phyloP scores from a whole-genome alignment of 2,113 vertebrate genomes.

The Equus quagga region DNA sequence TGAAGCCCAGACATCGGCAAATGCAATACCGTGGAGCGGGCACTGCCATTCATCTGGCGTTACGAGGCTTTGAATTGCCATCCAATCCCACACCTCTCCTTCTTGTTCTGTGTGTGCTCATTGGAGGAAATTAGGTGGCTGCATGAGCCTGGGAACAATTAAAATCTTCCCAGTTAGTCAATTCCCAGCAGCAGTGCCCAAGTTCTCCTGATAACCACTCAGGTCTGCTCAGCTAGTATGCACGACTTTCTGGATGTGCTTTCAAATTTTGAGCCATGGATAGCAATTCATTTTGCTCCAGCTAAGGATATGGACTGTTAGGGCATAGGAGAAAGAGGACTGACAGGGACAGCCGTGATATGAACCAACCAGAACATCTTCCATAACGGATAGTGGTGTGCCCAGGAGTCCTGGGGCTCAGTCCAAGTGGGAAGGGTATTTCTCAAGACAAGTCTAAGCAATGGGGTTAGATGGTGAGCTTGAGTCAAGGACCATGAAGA shows the following conservation, averaged over 20 bases:
- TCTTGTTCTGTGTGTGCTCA: not conserved
- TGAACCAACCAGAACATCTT: not conserved
- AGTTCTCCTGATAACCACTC: not conserved
- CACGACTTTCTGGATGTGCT: not conserved
- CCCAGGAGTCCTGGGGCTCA: too few relatives aligned
- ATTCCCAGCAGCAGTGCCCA: not conserved
- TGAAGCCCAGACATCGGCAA: conserved; percentile 65
- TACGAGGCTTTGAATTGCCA: conserved; percentile 32
- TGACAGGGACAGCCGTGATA: not conserved
- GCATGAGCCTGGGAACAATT: conserved; percentile 25
- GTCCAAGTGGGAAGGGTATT: not conserved
- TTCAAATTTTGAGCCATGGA: not conserved
- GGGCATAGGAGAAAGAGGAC: not conserved
- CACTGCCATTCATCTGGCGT: conserved; percentile 11
- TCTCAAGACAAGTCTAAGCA: not conserved
- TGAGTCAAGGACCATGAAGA: not conserved
- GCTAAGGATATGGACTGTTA: not conserved
- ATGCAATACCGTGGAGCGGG: not conserved
- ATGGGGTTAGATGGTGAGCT: not conserved
- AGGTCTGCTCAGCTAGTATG: not conserved
- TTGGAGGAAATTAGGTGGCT: conserved; percentile 54
- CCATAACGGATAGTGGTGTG: not conserved
- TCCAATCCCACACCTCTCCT: not conserved
- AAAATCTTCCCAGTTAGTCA: not conserved
- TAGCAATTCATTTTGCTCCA: not conserved